Conservation (phyloP, 2,888 invertebrate genomes). For the Caenorhabditis angaria region DNA sequence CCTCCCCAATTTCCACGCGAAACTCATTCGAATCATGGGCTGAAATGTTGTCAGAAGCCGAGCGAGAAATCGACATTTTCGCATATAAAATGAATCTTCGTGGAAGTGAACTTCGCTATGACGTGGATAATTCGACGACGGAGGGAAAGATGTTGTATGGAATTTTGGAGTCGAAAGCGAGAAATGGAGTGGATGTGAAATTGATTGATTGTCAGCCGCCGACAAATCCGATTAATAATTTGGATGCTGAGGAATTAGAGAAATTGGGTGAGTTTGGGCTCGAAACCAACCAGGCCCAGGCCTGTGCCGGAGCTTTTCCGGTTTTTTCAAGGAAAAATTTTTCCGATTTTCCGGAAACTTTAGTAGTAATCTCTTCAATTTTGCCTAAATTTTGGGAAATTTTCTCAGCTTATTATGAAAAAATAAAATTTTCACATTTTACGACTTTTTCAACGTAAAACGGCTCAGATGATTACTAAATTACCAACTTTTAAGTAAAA, state of each 20-base stretch:
- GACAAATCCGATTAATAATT: conserved; percentile 22
- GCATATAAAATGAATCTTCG: conserved; percentile 42
- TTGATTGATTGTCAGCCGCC: conserved; percentile 37
- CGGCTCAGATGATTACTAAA: too few species aligned
- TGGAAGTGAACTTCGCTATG: conserved; percentile 31
- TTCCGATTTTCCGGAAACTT: too few species aligned
- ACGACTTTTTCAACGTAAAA: too few species aligned
- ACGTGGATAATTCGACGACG: conserved; percentile 37
- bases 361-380: too few species aligned
- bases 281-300: not conserved
- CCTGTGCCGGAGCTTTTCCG: too few species aligned
- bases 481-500: too few species aligned
- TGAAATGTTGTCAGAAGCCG: conserved; percentile 18
- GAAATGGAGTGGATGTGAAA: conserved; percentile 23
- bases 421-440: too few species aligned
- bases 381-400: too few species aligned
- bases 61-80: conserved; percentile 30
- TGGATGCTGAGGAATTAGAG: conserved; percentile 33
- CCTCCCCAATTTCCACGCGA: conserved; percentile 21
- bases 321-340: too few species aligned
- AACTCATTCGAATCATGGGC: conserved; percentile 34
- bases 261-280: conserved; percentile 13
- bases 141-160: conserved; percentile 30
- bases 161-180: conserved; percentile 21
- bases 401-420: too few species aligned